These are phyloP conservation scores for Lates japonicus DNA, from an alignment of 2,797 vertebrate genomes.

Conservation along the genomic window DNA sequence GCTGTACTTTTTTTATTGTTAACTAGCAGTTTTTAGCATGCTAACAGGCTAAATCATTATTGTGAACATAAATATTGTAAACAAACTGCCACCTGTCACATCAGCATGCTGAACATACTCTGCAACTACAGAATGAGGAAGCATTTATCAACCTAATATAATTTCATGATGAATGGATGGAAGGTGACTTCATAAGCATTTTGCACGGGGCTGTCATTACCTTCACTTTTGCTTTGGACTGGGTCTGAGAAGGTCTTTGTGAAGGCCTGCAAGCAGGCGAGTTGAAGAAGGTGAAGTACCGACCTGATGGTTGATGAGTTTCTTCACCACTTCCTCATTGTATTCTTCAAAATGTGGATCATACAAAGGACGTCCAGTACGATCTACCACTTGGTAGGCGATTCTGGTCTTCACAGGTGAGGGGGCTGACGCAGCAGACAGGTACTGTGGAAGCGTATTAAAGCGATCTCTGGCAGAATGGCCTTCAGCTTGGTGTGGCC, in stretches of 20 bases:
- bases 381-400: slow-evolving; percentile 74
- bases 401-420: slow-evolving; percentile 63
- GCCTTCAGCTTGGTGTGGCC: slow-evolving; percentile 74
- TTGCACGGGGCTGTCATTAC: slow-evolving; percentile 65
- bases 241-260: slow-evolving; percentile 65
- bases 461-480: slow-evolving; percentile 79
- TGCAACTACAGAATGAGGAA: background rate
- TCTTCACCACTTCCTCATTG: slow-evolving; percentile 70
- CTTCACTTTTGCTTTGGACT: slow-evolving; percentile 82
- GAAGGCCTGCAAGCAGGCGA: slow-evolving; percentile 84
- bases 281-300: slow-evolving; percentile 78
- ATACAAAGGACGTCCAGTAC: slow-evolving; percentile 58
- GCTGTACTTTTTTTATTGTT: too few relatives aligned
- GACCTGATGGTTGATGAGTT: slow-evolving; percentile 74
- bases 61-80: too few relatives aligned
- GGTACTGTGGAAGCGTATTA: slow-evolving; percentile 68
- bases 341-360: slow-evolving; percentile 85
- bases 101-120: background rate
- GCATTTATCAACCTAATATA: too few relatives aligned
- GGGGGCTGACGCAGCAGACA: slow-evolving; percentile 72
- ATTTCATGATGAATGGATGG: background rate
- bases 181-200: background rate
- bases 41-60: too few relatives aligned
- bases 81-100: background rate
- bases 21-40: too few relatives aligned